Percentiles rank a stretch among this genome's conserved stretches.
Conservation (phyloP, 1,140 invertebrate species). For the Aphaenogaster ashmeadi region DNA sequence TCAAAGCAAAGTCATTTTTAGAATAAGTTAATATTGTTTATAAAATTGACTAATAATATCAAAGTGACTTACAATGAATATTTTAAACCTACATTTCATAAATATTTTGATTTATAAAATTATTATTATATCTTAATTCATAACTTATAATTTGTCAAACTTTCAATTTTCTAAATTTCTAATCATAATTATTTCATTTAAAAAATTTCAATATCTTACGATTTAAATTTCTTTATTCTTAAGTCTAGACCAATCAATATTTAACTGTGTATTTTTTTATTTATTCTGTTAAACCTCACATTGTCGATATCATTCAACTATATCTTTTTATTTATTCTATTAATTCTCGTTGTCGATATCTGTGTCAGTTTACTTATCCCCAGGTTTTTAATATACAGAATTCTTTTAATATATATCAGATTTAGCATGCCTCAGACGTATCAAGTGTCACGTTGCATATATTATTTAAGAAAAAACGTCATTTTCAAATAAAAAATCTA, state of each 20-base stretch:
- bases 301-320: background rate
- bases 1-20: background rate
- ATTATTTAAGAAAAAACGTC: background rate
- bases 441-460: background rate
- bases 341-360: background rate
- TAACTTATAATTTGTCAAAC: background rate
- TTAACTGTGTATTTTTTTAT: background rate
- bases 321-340: background rate
- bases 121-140: background rate
- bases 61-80: background rate
- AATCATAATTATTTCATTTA: background rate
- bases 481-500: background rate
- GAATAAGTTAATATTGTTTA: background rate
- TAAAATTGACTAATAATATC: background rate
- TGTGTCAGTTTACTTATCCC: background rate
- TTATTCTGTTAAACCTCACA: background rate
- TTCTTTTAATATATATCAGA: background rate
- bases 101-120: background rate
- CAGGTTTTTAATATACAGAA: background rate
- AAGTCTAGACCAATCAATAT: background rate
- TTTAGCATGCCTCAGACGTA: background rate
- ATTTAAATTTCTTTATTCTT: background rate
- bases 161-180: slow-evolving; percentile 1
- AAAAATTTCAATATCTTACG: background rate
- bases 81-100: background rate